Evolutionary conservation across 2,888 invertebrate species (phyloP), one percentile per base, ranked within the genome.

Genomic region (Synergus gifuensis): DNA sequence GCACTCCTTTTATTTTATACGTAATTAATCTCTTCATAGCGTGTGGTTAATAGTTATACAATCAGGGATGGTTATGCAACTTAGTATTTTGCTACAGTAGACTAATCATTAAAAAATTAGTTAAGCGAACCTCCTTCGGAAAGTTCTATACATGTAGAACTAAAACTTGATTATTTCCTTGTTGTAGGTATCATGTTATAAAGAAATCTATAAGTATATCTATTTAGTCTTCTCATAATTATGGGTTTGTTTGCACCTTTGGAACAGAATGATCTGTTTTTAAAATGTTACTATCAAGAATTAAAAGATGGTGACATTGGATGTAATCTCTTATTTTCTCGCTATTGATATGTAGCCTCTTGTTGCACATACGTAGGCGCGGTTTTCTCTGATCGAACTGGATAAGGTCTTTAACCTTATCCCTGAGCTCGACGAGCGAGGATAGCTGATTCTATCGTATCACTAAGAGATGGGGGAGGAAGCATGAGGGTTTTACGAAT

Each of bases 391-490:
- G 69, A 49, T 69, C 46, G 49, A 69, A 69, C 69, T 49, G 69
- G 69, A 69, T 69, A 69, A 69, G 49, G 69, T 69, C 69, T 69
- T 69, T 69, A 69, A 69, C 69, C 69, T 69, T 69, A 69, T 49
- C 49, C 69, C 69, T 69, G 46, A 49, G 46, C 49, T 69, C 69
- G 69, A 69, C 46, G 67, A 67, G 46, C 44, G 67, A 67, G 46
- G 67, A 67, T 67, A 67, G 44, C 12, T 67, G 67, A 67, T 67
- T 67, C 67, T 67, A 67, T 67, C 67, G 44, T 44, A 67, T 67
- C 67, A 67, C 44, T 12, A 67, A 18, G 44, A 69, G 67, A 18
- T 46, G 44, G 44, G 69, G 69, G 69, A 69, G 49, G 69, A 49
- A 69, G 28, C 16, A 28, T 46, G 28, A 16, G 69, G 46, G 46